Conservation (phyloP, 2,113 vertebrate species). For the Chamaea fasciata region DNA sequence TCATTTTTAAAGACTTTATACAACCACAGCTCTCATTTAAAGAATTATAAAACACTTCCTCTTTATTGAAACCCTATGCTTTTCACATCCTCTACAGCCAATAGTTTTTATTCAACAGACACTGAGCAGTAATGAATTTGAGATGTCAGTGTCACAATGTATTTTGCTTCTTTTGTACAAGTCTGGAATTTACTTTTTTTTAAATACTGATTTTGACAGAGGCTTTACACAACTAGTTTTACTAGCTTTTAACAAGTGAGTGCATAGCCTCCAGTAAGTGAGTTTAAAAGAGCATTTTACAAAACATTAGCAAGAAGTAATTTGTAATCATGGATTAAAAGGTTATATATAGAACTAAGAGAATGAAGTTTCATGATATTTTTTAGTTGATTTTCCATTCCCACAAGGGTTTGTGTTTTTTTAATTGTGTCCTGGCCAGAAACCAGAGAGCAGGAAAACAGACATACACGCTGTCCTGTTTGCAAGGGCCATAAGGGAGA, state of each 20-base stretch:
- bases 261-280: not conserved
- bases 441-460: not conserved
- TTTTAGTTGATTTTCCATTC: not conserved
- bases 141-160: not conserved
- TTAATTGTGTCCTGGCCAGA: not conserved
- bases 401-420: not conserved
- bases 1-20: not conserved
- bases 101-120: not conserved
- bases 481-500: not conserved
- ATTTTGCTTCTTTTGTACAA: not conserved
- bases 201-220: not conserved
- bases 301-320: not conserved
- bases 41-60: not conserved
- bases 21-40: not conserved
- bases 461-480: not conserved
- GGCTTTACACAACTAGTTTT: not conserved
- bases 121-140: not conserved
- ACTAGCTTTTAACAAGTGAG: not conserved
- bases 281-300: not conserved
- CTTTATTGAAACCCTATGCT: not conserved
- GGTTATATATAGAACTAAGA: not conserved
- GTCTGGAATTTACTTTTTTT: not conserved
- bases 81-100: not conserved
- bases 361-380: rapidly evolving
- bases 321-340: not conserved